A percentile compares a stretch with the other conserved stretches of the same genome.
Evolutionary conservation across 2,113 vertebrate genomes (phyloP).

Genomic region (Phylloscopus whistleri): DNA sequence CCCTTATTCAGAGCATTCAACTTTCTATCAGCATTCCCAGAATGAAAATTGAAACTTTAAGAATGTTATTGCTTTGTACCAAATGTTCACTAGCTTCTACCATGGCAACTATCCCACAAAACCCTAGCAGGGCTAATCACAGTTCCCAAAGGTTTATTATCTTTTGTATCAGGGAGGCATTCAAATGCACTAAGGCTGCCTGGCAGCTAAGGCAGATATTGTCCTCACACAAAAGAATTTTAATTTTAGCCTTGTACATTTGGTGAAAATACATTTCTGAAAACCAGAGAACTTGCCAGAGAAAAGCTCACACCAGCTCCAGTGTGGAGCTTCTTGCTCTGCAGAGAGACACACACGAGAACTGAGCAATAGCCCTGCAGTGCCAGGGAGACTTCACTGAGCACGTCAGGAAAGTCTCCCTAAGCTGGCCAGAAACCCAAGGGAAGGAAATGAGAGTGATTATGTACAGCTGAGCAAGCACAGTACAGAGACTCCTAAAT

Average conservation of each 20-base stretch:
- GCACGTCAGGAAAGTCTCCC: slow-evolving; percentile 16
- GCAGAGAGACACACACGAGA: background rate
- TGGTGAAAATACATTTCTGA: background rate
- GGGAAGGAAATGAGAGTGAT: slow-evolving; percentile 66
- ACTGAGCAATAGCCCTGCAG: background rate
- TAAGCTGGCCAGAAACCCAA: slow-evolving; percentile 49
- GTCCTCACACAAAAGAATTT: background rate
- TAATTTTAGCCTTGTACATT: background rate
- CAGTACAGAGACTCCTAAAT: slow-evolving; percentile 53
- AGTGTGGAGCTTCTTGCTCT: background rate
- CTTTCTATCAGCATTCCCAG: slow-evolving; percentile 49
- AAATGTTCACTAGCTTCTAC: slow-evolving; percentile 35
- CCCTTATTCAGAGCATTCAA: slow-evolving; percentile 12
- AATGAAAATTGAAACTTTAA: slow-evolving; percentile 59
- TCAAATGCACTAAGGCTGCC: background rate
- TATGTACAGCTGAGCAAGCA: slow-evolving; percentile 71
- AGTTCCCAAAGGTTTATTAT: slow-evolving; percentile 41
- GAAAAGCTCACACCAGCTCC: background rate
- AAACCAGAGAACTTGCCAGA: background rate
- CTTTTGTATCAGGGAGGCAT: background rate
- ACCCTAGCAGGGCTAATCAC: slow-evolving; percentile 48
- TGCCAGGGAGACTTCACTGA: slow-evolving; percentile 11
- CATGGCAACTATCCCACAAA: slow-evolving; percentile 53
- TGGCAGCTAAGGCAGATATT: background rate
- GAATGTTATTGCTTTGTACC: slow-evolving; percentile 55